These are phyloP conservation scores for Machimus atricapillus DNA, from an alignment of 2,888 invertebrate genomes.

Conservation along the genomic window DNA sequence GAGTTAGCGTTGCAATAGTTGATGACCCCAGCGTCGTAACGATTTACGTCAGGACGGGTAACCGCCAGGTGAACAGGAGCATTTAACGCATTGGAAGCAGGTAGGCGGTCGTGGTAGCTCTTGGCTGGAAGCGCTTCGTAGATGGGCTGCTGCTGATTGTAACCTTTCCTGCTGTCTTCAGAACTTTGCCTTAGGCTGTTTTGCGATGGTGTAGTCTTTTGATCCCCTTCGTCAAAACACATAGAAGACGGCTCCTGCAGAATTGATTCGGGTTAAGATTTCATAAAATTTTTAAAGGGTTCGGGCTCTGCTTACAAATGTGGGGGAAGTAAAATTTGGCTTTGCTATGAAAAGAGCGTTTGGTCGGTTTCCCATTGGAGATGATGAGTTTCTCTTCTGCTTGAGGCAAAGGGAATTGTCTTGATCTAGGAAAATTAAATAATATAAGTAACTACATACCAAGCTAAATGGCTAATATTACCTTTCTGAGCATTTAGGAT, in stretches of 20 bases:
- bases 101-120: conserved; percentile 3
- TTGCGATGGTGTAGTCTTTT: conserved; percentile 57
- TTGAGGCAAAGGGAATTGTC: conserved; percentile 44
- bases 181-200: conserved; percentile 59
- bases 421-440: conserved; percentile 43
- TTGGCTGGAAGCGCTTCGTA: conserved; percentile 57
- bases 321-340: conserved; percentile 52
- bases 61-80: conserved; percentile 43
- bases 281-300: not conserved
- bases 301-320: conserved; percentile 56
- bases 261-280: not conserved
- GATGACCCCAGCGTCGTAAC: conserved; percentile 36
- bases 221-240: conserved; percentile 46
- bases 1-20: conserved; percentile 42
- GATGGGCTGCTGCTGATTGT: conserved; percentile 55
- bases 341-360: conserved; percentile 56
- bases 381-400: conserved; percentile 50
- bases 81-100: not conserved
- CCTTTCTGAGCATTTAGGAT: conserved; percentile 82
- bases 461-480: conserved; percentile 53
- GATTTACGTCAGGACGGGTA: conserved; percentile 13
- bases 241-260: conserved; percentile 46
- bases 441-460: not conserved
- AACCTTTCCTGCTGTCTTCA: conserved; percentile 55
- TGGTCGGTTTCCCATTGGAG: conserved; percentile 60